These are phyloP conservation scores for Aplocera efformata DNA, from an alignment of 2,888 invertebrate species.

Conservation along the genomic window DNA sequence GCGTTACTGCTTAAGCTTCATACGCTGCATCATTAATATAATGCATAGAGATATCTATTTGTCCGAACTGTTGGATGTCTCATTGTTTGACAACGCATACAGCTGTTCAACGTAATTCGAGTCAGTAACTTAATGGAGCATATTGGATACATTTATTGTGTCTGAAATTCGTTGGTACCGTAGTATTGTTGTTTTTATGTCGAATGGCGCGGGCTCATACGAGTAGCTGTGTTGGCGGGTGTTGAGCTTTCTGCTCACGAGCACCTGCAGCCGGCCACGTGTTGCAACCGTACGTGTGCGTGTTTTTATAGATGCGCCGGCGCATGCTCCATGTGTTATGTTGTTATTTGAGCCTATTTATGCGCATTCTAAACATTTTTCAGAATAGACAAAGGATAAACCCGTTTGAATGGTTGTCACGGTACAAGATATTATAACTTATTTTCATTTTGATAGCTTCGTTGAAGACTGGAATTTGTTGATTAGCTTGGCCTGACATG, in stretches of 20 bases:
- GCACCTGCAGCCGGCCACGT: slow-evolving; percentile 41
- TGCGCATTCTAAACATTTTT: slow-evolving; percentile 30
- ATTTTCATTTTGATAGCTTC: slow-evolving; percentile 18
- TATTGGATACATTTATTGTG: slow-evolving; percentile 48
- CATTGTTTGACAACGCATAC: slow-evolving; percentile 54
- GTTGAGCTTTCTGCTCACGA: slow-evolving; percentile 34
- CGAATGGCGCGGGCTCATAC: slow-evolving; percentile 36
- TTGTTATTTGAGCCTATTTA: slow-evolving; percentile 31
- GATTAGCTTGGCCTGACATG: neutral
- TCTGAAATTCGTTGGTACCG: slow-evolving; percentile 41
- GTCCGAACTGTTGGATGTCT: slow-evolving; percentile 42
- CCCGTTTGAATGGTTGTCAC: slow-evolving; percentile 23
- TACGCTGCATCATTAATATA: slow-evolving; percentile 26
- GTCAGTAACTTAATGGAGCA: slow-evolving; percentile 66
- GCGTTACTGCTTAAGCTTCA: slow-evolving; percentile 13
- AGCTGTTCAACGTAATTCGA: slow-evolving; percentile 73
- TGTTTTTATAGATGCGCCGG: slow-evolving; percentile 37
- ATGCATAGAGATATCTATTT: slow-evolving; percentile 42
- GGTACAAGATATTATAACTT: slow-evolving; percentile 10
- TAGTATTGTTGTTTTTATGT: slow-evolving; percentile 40
- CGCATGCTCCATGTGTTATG: slow-evolving; percentile 31
- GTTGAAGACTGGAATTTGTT: slow-evolving; percentile 5
- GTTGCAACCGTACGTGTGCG: slow-evolving; percentile 34
- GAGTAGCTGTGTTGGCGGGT: slow-evolving; percentile 20
- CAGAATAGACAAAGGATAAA: slow-evolving; percentile 24